These are phyloP conservation scores for Steinernema carpocapsae DNA, from an alignment of 2,888 invertebrate genomes.

Conservation along the genomic window DNA sequence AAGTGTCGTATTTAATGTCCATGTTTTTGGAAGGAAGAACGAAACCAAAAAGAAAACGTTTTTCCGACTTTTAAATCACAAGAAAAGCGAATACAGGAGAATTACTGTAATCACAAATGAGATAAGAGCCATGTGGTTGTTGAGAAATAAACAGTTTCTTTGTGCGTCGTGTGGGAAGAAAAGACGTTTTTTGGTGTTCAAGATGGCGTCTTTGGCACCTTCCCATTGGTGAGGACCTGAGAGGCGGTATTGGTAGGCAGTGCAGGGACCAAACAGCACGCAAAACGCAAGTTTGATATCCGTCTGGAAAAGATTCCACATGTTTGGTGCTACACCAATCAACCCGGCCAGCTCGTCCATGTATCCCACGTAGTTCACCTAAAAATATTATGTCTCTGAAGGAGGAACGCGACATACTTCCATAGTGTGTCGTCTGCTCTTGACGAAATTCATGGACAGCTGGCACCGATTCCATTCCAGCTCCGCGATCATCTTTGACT, in stretches of 20 bases:
- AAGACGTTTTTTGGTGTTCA: neutral
- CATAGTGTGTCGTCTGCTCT: constrained; percentile 54
- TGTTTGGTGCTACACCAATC: constrained; percentile 47
- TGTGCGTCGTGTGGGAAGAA: neutral
- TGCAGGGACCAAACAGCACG: constrained; percentile 23
- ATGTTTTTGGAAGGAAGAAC: too few relatives aligned
- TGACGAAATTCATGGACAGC: constrained; percentile 48
- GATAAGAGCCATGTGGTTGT: too few relatives aligned
- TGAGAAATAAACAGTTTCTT: too few relatives aligned
- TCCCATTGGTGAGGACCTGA: neutral
- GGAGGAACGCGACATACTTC: constrained; percentile 39
- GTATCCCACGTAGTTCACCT: constrained; percentile 53
- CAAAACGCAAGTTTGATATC: constrained; percentile 34
- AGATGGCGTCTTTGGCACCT: constrained; percentile 4
- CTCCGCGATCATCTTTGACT: constrained; percentile 46
- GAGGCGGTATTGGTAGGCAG: constrained; percentile 18
- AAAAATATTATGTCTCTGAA: constrained; percentile 10
- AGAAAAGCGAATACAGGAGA: too few relatives aligned
- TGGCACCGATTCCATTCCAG: constrained; percentile 42
- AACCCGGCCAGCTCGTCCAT: constrained; percentile 47
- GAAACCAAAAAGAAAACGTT: neutral
- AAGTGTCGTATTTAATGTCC: too few relatives aligned
- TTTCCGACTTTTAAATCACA: too few relatives aligned
- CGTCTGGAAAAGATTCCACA: constrained; percentile 34
- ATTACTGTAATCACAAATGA: too few relatives aligned